Evolutionary conservation across 2,113 vertebrate genomes (phyloP).

Genomic region (Steatornis caripensis): DNA sequence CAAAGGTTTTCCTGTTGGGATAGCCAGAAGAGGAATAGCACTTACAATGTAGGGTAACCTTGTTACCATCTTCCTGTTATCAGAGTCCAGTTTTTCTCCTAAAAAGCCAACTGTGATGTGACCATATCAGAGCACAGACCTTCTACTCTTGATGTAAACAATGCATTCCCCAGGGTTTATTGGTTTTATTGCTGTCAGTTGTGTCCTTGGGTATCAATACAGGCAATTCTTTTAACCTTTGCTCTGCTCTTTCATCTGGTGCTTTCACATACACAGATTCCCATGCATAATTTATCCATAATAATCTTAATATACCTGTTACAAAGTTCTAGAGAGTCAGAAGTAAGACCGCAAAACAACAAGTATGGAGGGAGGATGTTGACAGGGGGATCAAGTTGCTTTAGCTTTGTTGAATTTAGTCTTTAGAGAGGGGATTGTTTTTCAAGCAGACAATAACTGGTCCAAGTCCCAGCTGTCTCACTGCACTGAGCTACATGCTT

Average conservation of each 20-base stretch:
- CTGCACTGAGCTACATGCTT: neutral
- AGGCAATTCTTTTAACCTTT: neutral
- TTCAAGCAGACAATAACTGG: neutral
- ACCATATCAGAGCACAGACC: neutral
- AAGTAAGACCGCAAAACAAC: neutral
- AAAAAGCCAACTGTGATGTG: neutral
- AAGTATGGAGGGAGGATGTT: neutral
- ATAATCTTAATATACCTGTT: neutral
- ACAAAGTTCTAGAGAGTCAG: neutral
- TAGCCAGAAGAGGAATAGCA: neutral
- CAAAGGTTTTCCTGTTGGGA: neutral
- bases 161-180: neutral
- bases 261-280: neutral
- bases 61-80: neutral
- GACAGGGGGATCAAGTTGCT: neutral
- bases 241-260: neutral
- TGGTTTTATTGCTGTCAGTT: neutral
- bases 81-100: neutral
- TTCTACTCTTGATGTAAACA: neutral
- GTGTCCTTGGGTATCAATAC: neutral
- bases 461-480: neutral
- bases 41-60: neutral
- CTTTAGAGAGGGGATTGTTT: neutral
- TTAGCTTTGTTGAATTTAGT: neutral
- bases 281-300: neutral